A percentile compares a stretch with the other conserved stretches of the same genome.
Conservation (phyloP, 2,113 vertebrate genomes). For the Carlito syrichta region DNA sequence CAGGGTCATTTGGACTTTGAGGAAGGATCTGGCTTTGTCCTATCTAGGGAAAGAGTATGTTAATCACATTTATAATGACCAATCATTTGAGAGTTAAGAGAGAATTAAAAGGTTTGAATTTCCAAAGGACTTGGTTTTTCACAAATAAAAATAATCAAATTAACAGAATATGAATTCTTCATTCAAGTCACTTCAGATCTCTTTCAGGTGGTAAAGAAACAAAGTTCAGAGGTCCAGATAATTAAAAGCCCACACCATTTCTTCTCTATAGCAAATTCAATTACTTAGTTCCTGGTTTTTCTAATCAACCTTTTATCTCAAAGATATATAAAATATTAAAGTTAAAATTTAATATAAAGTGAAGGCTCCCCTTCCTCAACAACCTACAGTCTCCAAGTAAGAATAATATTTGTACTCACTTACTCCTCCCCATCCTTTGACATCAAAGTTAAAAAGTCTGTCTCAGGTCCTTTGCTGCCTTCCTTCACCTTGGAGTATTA, state of each 20-base stretch:
- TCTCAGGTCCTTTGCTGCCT: neutral
- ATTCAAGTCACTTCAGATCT: neutral
- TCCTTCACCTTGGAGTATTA: neutral
- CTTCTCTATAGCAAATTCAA: neutral
- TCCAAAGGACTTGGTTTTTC: neutral
- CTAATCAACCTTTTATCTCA: neutral
- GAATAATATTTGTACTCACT: neutral
- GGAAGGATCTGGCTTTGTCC: neutral
- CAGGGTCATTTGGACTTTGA: neutral
- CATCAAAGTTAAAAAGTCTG: slow-evolving; percentile 12
- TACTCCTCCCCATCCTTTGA: neutral
- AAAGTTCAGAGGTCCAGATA: neutral
- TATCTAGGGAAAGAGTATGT: neutral
- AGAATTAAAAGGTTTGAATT: neutral
- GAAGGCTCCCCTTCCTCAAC: neutral
- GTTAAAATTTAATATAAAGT: neutral
- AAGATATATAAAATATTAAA: slow-evolving; percentile 2
- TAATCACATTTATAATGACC: neutral
- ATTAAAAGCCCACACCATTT: neutral
- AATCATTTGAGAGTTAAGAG: neutral
- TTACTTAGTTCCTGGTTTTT: neutral
- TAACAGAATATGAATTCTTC: neutral
- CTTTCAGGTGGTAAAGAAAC: neutral
- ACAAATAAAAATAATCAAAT: neutral
- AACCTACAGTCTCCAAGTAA: neutral